Evolutionary conservation across 1,140 invertebrate genomes (phyloP).

Genomic region (Mizuhopecten yessoensis): DNA sequence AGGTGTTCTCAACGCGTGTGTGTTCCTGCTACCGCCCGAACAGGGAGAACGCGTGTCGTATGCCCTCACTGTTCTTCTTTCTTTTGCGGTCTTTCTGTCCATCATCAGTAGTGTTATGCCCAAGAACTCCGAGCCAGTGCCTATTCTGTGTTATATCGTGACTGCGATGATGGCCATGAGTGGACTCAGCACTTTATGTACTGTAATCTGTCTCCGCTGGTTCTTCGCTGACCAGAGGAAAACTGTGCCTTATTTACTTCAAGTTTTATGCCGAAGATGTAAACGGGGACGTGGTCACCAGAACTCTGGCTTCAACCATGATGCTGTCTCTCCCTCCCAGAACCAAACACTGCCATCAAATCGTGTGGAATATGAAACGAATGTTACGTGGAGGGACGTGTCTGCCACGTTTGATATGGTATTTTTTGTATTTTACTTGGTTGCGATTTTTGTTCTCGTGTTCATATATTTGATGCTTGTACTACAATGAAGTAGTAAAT

Average conservation of each 20-base stretch:
- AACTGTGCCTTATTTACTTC: conserved; percentile 31
- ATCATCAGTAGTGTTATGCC: conserved; percentile 52
- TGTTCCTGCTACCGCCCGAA: conserved; percentile 55
- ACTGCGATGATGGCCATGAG: conserved; percentile 46
- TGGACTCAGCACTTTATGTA: conserved; percentile 43
- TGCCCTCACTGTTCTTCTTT: conserved; percentile 55
- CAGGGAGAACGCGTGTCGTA: conserved; percentile 58
- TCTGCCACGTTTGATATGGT: not conserved
- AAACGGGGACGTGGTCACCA: not conserved
- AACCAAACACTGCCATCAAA: not conserved
- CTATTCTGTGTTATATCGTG: conserved; percentile 47
- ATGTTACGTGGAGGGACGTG: not conserved
- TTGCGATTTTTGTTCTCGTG: not conserved
- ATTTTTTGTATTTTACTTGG: not conserved
- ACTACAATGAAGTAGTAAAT: not conserved
- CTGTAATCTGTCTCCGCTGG: conserved; percentile 46
- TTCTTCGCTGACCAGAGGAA: conserved; percentile 19
- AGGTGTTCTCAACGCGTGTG: conserved; percentile 55
- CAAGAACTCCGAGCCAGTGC: conserved; percentile 46
- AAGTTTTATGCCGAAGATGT: not conserved
- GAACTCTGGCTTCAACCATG: not conserved
- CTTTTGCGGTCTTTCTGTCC: conserved; percentile 58
- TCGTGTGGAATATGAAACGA: not conserved
- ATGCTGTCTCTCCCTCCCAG: not conserved
- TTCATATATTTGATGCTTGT: not conserved